Conservation (phyloP, 2,797 vertebrate genomes). For the Pipistrellus pipistrellus region DNA sequence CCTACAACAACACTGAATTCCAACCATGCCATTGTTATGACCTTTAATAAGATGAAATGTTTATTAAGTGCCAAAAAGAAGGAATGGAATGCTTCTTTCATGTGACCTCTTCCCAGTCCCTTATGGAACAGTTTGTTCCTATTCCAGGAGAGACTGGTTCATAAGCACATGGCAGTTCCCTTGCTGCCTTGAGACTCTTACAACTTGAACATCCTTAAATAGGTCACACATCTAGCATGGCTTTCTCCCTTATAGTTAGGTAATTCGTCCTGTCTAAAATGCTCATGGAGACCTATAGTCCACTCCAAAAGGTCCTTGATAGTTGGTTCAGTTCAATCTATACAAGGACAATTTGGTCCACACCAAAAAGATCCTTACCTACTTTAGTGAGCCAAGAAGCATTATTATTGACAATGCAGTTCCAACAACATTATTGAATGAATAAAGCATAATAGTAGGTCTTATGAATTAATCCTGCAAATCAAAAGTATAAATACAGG, state of each 20-base stretch:
- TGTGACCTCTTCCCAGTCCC: not conserved
- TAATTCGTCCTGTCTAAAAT: not conserved
- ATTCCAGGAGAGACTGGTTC: not conserved
- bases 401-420: not conserved
- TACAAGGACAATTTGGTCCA: not conserved
- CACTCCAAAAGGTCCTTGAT: not conserved
- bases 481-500: not conserved
- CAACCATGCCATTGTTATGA: not conserved
- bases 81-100: not conserved
- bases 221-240: not conserved
- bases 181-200: not conserved
- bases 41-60: not conserved
- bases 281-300: not conserved
- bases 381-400: not conserved
- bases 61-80: not conserved
- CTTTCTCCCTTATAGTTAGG: not conserved
- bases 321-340: not conserved
- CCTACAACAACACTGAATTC: not conserved
- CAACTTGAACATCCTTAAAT: not conserved
- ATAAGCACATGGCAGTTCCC: not conserved
- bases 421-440: not conserved
- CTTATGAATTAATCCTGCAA: not conserved
- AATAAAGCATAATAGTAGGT: not conserved
- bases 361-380: not conserved
- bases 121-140: not conserved